phyloP scores from a whole-genome alignment of 2,888 invertebrate genomes.

The Eupithecia subumbrata region DNA sequence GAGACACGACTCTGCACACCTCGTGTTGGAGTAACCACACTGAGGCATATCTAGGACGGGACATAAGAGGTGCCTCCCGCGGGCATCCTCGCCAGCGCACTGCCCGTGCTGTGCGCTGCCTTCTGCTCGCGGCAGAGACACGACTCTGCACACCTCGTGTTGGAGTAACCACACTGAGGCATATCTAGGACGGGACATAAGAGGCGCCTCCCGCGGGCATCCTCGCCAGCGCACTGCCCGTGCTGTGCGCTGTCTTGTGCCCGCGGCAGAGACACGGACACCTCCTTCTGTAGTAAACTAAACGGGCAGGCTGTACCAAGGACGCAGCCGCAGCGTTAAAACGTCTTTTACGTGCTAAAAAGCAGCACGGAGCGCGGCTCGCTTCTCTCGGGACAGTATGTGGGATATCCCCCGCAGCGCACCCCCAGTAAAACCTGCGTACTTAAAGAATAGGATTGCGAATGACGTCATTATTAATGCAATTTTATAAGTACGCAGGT shows the following conservation, averaged over 20 bases:
- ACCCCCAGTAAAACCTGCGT: not conserved
- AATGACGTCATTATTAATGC: not conserved
- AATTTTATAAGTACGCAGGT: too few species aligned
- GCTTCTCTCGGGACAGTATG: not conserved
- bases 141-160: conserved; percentile 59
- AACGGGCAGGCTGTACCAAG: too few species aligned
- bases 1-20: conserved; percentile 60
- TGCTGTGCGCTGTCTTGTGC: conserved; percentile 76
- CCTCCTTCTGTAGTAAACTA: conserved; percentile 57
- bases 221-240: conserved; percentile 69
- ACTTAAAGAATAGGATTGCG: not conserved
- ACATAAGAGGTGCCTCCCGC: conserved; percentile 46
- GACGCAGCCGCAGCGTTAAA: too few species aligned
- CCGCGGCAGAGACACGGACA: conserved; percentile 65
- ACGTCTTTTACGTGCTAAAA: not conserved
- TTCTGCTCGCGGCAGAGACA: conserved; percentile 71
- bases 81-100: conserved; percentile 66
- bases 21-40: conserved; percentile 56
- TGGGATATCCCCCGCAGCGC: not conserved
- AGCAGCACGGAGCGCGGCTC: not conserved
- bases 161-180: conserved; percentile 51
- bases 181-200: too few species aligned
- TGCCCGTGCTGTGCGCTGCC: conserved; percentile 74
- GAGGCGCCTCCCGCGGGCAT: conserved; percentile 56
- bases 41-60: too few species aligned